Evolutionary conservation across 2,888 invertebrate species (phyloP).

Genomic region (Scaptomyza flava): DNA sequence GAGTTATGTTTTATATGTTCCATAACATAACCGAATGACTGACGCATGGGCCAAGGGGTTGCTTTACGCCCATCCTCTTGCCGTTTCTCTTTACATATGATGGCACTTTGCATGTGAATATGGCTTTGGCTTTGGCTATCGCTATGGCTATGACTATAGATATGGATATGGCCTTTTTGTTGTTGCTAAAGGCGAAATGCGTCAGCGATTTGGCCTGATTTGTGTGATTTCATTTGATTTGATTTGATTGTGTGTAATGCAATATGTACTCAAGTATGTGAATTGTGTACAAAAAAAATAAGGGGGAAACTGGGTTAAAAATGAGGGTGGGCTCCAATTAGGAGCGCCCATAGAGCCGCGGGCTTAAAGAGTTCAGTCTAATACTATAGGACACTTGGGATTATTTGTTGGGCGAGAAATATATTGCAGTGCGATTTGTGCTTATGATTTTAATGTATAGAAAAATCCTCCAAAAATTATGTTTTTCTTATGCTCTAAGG

Average conservation of each 20-base stretch:
- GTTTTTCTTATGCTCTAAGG: no score
- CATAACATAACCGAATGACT: conserved; percentile 12
- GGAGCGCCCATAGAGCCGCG: conserved; percentile 3
- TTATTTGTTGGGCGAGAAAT: not conserved
- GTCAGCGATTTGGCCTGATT: conserved; percentile 72
- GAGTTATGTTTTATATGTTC: conserved; percentile 65
- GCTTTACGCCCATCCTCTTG: not conserved
- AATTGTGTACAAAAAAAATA: not conserved
- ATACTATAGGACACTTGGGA: not conserved
- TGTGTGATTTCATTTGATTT: conserved; percentile 73
- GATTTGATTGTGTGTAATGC: conserved; percentile 69
- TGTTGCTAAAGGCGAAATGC: conserved; percentile 65
- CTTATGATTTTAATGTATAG: not conserved
- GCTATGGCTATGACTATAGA: conserved; percentile 11
- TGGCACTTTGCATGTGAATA: conserved; percentile 38
- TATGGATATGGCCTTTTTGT: conserved; percentile 18
- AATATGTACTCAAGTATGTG: conserved; percentile 22
- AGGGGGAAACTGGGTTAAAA: not conserved
- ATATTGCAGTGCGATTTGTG: not conserved
- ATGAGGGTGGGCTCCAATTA: conserved; percentile 19
- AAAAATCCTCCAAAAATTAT: not conserved
- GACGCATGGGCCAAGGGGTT: conserved; percentile 47
- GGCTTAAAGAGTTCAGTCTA: not conserved
- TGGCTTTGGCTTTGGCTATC: conserved; percentile 1
- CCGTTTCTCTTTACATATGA: conserved; percentile 1